These are phyloP conservation scores for Bolinopsis microptera DNA, from an alignment of 37 sponge, comb jelly and placozoan species.

Conservation along the genomic window DNA sequence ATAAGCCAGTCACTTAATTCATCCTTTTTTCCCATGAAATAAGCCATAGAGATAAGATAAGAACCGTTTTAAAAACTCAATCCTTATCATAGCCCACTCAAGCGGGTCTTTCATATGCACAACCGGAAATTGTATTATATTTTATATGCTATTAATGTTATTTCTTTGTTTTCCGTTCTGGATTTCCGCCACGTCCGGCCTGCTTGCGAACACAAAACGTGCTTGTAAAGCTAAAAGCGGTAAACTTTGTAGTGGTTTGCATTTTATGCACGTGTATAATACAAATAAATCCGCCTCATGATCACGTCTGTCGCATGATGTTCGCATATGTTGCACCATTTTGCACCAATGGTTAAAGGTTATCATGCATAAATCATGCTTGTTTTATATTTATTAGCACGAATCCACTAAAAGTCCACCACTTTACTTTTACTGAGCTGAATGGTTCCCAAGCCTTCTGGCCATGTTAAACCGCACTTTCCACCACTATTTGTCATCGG, in stretches of 20 bases:
- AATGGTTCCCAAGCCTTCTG: no score
- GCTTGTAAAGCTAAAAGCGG: neutral
- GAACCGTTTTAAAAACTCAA: no score
- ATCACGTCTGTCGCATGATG: no score
- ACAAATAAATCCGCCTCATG: neutral
- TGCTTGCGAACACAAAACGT: neutral
- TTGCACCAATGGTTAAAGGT: neutral
- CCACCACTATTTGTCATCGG: no score
- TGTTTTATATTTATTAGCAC: neutral
- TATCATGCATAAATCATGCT: neutral
- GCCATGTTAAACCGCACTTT: no score
- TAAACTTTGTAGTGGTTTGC: neutral
- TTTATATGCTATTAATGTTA: no score
- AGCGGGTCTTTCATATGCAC: no score
- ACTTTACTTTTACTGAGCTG: neutral
- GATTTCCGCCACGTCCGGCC: neutral
- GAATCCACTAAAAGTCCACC: neutral
- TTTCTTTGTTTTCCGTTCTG: neutral
- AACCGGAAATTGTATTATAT: no score
- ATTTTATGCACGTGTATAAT: neutral
- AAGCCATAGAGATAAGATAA: no score
- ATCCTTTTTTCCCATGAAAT: no score
- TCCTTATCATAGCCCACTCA: no score
- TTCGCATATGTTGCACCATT: neutral
- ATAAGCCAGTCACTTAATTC: no score